Evolutionary conservation across 1,140 invertebrate genomes (phyloP).

Genomic region (Asobara japonica): DNA sequence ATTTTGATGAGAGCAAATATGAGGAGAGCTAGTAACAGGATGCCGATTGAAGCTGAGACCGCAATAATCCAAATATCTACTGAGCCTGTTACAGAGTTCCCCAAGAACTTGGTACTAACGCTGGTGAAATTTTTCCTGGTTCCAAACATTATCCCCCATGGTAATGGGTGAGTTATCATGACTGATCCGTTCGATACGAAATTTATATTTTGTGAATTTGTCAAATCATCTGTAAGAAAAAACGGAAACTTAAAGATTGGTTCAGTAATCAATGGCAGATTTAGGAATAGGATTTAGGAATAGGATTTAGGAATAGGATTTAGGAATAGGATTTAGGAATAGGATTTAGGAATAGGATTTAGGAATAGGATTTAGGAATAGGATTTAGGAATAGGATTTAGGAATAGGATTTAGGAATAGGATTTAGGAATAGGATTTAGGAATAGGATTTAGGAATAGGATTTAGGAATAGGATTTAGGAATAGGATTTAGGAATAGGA

Average conservation of each 20-base stretch:
- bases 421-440: too few relatives aligned
- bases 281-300: too few relatives aligned
- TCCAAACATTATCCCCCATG: conserved; percentile 32
- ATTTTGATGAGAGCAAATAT: conserved; percentile 54
- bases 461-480: too few relatives aligned
- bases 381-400: too few relatives aligned
- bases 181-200: conserved; percentile 49
- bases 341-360: too few relatives aligned
- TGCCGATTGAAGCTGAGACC: conserved; percentile 55
- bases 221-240: conserved; percentile 41
- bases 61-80: conserved; percentile 58
- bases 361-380: too few relatives aligned
- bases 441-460: too few relatives aligned
- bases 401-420: too few relatives aligned
- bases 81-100: conserved; percentile 38
- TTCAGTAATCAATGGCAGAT: neutral
- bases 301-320: too few relatives aligned
- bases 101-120: conserved; percentile 55
- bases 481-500: too few relatives aligned
- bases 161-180: conserved; percentile 40
- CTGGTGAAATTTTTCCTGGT: conserved; percentile 37
- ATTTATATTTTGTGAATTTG: conserved; percentile 49
- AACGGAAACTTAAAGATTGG: neutral
- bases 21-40: conserved; percentile 53
- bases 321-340: too few relatives aligned